Conservation (phyloP, 30 jellyfish, hydroid and myxozoan genomes). For the Aurelia coerulea region DNA sequence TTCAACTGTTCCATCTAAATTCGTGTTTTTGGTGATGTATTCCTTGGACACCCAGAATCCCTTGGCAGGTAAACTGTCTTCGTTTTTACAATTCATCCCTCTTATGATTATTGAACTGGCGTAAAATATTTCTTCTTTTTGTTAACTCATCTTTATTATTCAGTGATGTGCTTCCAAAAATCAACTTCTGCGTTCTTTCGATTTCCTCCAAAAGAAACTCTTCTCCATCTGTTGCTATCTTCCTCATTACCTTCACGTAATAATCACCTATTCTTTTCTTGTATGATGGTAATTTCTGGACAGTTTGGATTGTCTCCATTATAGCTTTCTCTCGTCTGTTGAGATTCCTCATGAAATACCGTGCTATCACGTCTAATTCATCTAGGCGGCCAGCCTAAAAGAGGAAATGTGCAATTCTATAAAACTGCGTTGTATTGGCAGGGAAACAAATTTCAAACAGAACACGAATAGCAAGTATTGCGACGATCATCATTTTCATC, state of each 20-base stretch:
- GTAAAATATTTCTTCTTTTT: conserved; percentile 69
- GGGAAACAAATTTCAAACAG: no score
- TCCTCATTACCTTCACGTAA: conserved; percentile 84
- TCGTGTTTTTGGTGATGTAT: no score
- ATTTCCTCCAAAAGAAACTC: conserved; percentile 73
- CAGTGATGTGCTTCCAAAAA: conserved; percentile 61
- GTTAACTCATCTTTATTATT: conserved; percentile 77
- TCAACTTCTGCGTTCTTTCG: conserved; percentile 68
- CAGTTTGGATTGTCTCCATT: conserved; percentile 68
- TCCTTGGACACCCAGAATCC: no score
- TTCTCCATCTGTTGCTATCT: conserved; percentile 73
- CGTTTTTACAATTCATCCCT: conserved; percentile 65
- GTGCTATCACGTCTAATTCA: conserved; percentile 79
- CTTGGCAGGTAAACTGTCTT: no score
- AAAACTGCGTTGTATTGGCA: no score
- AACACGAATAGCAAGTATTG: no score
- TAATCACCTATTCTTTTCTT: conserved; percentile 74
- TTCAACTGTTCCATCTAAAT: no score
- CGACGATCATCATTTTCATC: no score
- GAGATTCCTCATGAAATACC: conserved; percentile 82
- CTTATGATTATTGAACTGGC: conserved; percentile 57
- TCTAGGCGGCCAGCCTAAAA: conserved; percentile 83
- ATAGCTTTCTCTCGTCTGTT: conserved; percentile 80
- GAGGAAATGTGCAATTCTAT: not conserved
- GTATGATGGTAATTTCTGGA: conserved; percentile 80